These are phyloP conservation scores for Ctena decussata DNA, from an alignment of 2,888 invertebrate species.

Conservation along the genomic window DNA sequence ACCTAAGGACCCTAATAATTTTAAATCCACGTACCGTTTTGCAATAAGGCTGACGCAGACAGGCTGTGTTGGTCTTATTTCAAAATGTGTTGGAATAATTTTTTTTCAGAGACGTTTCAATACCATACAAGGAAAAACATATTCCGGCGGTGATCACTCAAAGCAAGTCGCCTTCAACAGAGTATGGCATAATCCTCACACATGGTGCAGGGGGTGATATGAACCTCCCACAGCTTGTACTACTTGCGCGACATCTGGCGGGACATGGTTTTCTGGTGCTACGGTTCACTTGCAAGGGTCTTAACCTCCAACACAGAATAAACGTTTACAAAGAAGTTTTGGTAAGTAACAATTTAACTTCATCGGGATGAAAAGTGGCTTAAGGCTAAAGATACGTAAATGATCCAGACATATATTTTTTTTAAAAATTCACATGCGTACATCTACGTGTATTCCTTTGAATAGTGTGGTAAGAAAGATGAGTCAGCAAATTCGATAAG, in stretches of 20 bases:
- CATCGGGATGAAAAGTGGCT: too few relatives aligned
- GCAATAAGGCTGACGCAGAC: too few relatives aligned
- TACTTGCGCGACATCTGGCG: slow-evolving; percentile 43
- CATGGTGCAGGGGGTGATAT: slow-evolving; percentile 72
- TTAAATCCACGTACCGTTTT: too few relatives aligned
- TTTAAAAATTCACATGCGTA: too few relatives aligned
- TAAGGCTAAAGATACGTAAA: too few relatives aligned
- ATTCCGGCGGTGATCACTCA: neutral
- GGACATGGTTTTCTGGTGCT: slow-evolving; percentile 45
- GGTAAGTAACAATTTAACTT: slow-evolving; percentile 57
- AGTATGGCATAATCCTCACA: slow-evolving; percentile 55
- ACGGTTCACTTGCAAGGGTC: slow-evolving; percentile 68
- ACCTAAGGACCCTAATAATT: too few relatives aligned
- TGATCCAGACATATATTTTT: neutral
- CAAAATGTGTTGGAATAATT: too few relatives aligned
- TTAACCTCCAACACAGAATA: slow-evolving; percentile 62
- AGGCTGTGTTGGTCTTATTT: too few relatives aligned
- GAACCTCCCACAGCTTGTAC: slow-evolving; percentile 50
- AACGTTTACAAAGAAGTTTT: slow-evolving; percentile 57
- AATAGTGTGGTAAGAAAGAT: too few relatives aligned
- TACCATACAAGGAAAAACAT: neutral
- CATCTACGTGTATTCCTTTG: too few relatives aligned
- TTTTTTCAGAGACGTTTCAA: neutral
- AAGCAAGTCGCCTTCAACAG: neutral
- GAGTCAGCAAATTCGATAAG: too few relatives aligned